Percentiles rank a stretch among this genome's conserved stretches.
Evolutionary conservation across 2,797 vertebrate species (phyloP).

Genomic region (Clamator glandarius): DNA sequence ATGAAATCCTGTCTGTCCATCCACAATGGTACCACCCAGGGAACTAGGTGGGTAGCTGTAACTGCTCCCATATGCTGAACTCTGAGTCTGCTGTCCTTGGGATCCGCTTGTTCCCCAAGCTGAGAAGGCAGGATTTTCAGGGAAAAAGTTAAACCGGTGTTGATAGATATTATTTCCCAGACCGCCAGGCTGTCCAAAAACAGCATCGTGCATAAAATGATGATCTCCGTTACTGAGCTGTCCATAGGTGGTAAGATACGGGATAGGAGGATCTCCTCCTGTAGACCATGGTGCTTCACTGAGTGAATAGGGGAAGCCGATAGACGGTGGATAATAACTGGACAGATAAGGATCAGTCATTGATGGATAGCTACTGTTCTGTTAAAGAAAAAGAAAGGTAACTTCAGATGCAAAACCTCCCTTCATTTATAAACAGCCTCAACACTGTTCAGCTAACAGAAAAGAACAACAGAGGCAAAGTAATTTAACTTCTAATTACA

Average conservation of each 20-base stretch:
- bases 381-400: conserved; percentile 44
- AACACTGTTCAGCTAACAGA: neutral
- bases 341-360: conserved; percentile 96
- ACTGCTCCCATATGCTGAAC: conserved; percentile 92
- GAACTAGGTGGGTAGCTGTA: conserved; percentile 96
- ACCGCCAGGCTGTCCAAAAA: conserved; percentile 94
- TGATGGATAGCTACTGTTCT: conserved; percentile 97
- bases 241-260: conserved; percentile 94
- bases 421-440: neutral
- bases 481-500: neutral
- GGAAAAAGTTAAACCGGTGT: conserved; percentile 96
- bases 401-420: neutral
- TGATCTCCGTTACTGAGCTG: conserved; percentile 96
- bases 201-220: conserved; percentile 95
- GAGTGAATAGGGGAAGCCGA: conserved; percentile 94
- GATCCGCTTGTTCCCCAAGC: conserved; percentile 95
- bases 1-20: conserved; percentile 94
- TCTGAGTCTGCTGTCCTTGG: conserved; percentile 95
- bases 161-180: conserved; percentile 94
- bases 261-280: conserved; percentile 94
- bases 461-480: neutral
- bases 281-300: conserved; percentile 97
- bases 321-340: conserved; percentile 95
- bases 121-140: conserved; percentile 94
- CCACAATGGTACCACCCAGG: conserved; percentile 91